Evolutionary conservation across 2,888 invertebrate genomes (phyloP), one percentile per base, ranked within the genome.

Genomic region (Acanthococcus lagerstroemiae): DNA sequence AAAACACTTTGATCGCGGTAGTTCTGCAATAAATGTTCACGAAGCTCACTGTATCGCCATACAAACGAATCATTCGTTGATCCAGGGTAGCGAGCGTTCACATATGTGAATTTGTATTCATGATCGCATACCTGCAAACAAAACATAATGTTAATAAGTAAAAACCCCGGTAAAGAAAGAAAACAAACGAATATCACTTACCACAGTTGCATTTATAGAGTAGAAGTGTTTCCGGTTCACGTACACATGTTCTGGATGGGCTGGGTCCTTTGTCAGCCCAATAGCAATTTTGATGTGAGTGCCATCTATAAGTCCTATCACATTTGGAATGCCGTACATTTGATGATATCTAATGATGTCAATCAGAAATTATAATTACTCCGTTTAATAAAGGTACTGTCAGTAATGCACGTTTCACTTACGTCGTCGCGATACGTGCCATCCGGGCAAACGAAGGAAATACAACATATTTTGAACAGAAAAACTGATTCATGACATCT

Each of bases 401-500:
- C n/a, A n/a, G n/a, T n/a, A n/a, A n/a, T n/a, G n/a, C n/a, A n/a
- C n/a, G n/a, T n/a, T n/a, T n/a, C n/a, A n/a, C n/a, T n/a, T n/a
- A n/a, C n/a, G n/a, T n/a, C n/a, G n/a, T n/a, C n/a, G n/a, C n/a
- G n/a, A n/a, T n/a, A n/a, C n/a, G n/a, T n/a, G n/a, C n/a, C n/a
- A n/a, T n/a, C n/a, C n/a, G n/a, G n/a, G n/a, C n/a, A n/a, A 44
- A 55, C 25, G 45, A 55, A 27, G 54, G 55, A 55, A 65, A 65
- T 65, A 45, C 55, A 19, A 65, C 55, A n/a, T 26, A 55, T 26
- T 54, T 54, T 12, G 44, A 55, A n/a, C 55, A 46, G 1, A 65
- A 19, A 26, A 55, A 25, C 9, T 45, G 19, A 44, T 55, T 65
- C 21, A 65, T 46, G 9, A 19, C 30, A 24, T 65, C 37, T 24